Evolutionary conservation across 2,888 invertebrate genomes (phyloP).

Genomic region (Sympetrum striolatum): DNA sequence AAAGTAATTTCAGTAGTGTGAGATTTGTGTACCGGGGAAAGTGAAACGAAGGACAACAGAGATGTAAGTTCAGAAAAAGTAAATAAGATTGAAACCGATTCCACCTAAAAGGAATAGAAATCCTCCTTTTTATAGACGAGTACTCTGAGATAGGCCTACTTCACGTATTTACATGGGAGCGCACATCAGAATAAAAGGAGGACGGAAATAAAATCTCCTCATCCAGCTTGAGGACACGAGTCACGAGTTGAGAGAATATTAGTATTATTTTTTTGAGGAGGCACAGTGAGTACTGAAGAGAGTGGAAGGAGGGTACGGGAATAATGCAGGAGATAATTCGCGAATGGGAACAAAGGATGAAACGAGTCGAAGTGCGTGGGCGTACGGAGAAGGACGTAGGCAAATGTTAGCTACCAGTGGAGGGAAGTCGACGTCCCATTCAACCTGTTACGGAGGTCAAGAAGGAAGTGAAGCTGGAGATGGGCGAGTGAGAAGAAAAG

Average conservation of each 20-base stretch:
- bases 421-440: background rate
- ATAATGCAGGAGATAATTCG: background rate
- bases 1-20: too few species aligned
- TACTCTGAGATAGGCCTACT: background rate
- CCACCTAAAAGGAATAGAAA: background rate
- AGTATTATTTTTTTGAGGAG: background rate
- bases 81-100: background rate
- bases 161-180: background rate
- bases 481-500: background rate
- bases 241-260: background rate
- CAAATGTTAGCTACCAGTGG: background rate
- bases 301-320: background rate
- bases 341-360: background rate
- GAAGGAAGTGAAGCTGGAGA: background rate
- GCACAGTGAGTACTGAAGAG: background rate
- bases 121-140: background rate
- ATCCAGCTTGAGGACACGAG: background rate
- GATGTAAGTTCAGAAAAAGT: background rate
- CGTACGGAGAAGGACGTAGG: background rate
- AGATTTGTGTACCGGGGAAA: too few species aligned
- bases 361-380: background rate
- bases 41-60: too few species aligned
- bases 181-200: background rate
- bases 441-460: conserved; percentile 41
- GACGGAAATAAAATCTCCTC: background rate